These are phyloP conservation scores for Asbolus verrucosus DNA, from an alignment of 1,140 invertebrate species.

Conservation along the genomic window DNA sequence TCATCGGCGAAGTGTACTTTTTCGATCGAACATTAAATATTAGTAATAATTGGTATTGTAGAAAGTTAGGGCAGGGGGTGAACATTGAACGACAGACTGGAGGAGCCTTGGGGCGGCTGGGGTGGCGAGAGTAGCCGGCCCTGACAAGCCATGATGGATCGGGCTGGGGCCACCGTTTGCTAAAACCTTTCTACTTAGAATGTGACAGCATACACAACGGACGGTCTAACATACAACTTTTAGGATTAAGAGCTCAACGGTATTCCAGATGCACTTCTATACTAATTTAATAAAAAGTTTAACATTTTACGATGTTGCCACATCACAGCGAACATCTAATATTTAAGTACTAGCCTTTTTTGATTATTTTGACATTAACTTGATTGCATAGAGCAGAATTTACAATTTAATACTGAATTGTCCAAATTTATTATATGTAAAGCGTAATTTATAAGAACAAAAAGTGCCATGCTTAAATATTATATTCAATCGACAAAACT, in stretches of 20 bases:
- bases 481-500: too few species aligned
- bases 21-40: slow-evolving; percentile 49
- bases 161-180: slow-evolving; percentile 58
- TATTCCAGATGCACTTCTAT: slow-evolving; percentile 40
- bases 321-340: neutral
- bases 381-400: too few species aligned
- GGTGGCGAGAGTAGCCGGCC: slow-evolving; percentile 61
- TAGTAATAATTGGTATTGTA: slow-evolving; percentile 57
- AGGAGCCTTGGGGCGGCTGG: slow-evolving; percentile 48
- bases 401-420: too few species aligned
- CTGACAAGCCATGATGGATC: slow-evolving; percentile 64
- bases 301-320: neutral
- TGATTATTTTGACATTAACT: too few species aligned
- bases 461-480: too few species aligned
- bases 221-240: slow-evolving; percentile 40
- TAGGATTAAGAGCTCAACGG: slow-evolving; percentile 42
- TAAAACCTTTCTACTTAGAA: slow-evolving; percentile 62
- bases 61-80: slow-evolving; percentile 45
- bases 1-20: neutral
- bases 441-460: too few species aligned
- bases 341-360: too few species aligned
- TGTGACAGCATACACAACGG: slow-evolving; percentile 50
- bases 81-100: slow-evolving; percentile 41
- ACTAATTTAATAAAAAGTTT: slow-evolving; percentile 39
- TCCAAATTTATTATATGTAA: too few species aligned